phyloP scores from a whole-genome alignment of 92 coral and sea anemone genomes.

The Paragorgia papillata region DNA sequence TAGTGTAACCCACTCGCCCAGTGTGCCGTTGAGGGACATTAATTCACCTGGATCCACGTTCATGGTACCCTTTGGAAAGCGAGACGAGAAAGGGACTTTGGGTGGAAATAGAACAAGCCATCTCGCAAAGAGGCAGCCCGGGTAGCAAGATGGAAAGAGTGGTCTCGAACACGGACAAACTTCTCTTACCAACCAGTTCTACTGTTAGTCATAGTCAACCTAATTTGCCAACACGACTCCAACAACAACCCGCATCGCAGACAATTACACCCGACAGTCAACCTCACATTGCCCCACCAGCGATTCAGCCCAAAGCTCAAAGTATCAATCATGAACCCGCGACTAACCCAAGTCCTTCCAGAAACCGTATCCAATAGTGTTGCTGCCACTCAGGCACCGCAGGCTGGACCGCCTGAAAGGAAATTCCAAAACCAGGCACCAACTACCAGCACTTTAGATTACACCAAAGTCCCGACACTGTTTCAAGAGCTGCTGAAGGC shows the following conservation, averaged over 20 bases:
- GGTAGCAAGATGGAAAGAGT: slow-evolving; percentile 8
- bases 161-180: not conserved
- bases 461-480: not conserved
- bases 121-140: no score
- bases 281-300: not conserved
- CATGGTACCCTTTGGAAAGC: slow-evolving; percentile 11
- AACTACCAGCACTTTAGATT: not conserved
- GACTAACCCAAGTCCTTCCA: not conserved
- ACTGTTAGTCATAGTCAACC: not conserved
- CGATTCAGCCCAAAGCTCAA: no score
- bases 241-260: slow-evolving; percentile 4
- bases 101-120: not conserved
- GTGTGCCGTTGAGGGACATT: slow-evolving; percentile 23
- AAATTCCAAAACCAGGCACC: not conserved
- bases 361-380: not conserved
- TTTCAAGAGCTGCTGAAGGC: not conserved
- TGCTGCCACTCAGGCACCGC: not conserved
- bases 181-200: not conserved
- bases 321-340: no score
- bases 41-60: slow-evolving; percentile 23
- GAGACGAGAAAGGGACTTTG: slow-evolving; percentile 8
- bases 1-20: slow-evolving; percentile 20
- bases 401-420: not conserved
- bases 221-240: not conserved
- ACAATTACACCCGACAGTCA: not conserved